Conservation (phyloP, 2,113 vertebrate genomes). For the Neotragus moschatus region DNA sequence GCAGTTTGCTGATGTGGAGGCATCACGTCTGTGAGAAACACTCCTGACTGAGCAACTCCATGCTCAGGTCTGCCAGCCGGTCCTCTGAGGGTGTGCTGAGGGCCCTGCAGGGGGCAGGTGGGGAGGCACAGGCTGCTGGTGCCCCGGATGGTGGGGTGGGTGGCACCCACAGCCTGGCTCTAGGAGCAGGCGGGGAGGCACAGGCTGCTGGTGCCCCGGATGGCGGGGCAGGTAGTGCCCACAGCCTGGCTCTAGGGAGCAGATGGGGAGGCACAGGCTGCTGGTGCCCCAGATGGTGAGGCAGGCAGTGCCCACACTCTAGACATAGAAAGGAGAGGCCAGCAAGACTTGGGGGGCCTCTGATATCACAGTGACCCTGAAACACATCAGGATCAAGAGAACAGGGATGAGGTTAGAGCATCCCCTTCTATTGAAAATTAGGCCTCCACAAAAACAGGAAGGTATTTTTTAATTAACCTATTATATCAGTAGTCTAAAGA, state of each 20-base stretch:
- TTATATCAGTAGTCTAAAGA: background rate
- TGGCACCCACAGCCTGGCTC: no score
- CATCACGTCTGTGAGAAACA: background rate
- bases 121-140: no score
- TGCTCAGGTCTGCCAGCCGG: background rate
- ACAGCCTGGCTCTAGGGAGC: background rate
- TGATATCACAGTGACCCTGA: background rate
- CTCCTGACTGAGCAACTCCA: background rate
- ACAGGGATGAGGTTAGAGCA: background rate
- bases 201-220: background rate
- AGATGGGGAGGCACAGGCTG: background rate
- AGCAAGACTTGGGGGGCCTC: background rate
- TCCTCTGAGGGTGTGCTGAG: background rate
- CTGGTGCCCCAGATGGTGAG: background rate
- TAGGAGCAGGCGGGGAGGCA: background rate
- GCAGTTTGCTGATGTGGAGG: background rate
- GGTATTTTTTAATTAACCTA: background rate
- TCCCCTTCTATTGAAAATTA: background rate
- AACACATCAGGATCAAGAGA: background rate
- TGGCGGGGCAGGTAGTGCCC: background rate
- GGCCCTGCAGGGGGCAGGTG: background rate
- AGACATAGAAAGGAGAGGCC: background rate
- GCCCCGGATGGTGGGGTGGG: background rate
- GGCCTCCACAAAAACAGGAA: background rate
- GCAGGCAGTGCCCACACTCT: background rate